Percentiles rank a stretch among this genome's conserved stretches.
phyloP scores from a whole-genome alignment of 2,113 vertebrate species.

The Brienomyrus longianalis region DNA sequence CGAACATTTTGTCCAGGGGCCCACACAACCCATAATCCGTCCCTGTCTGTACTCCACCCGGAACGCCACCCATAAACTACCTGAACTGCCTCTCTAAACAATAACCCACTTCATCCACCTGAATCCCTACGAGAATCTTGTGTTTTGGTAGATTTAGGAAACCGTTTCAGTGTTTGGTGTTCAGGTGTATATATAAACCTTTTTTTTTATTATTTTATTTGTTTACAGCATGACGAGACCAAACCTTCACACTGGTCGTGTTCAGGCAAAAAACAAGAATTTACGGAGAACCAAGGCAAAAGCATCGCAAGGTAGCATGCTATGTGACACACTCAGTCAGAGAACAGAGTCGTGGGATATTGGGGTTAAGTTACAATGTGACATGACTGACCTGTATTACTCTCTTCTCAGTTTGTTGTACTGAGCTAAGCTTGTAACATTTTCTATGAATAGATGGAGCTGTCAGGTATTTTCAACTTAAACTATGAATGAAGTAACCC shows the following conservation, averaged over 20 bases:
- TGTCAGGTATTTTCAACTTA: neutral
- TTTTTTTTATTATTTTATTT: neutral
- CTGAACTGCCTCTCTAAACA: neutral
- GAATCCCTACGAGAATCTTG: neutral
- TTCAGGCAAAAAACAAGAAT: neutral
- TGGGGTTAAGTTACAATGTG: neutral
- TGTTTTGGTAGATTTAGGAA: neutral
- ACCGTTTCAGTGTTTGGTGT: neutral
- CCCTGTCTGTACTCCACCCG: neutral
- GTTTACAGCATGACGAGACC: neutral
- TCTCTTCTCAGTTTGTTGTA: neutral
- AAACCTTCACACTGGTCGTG: neutral
- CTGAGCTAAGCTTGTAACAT: neutral
- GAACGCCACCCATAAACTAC: neutral
- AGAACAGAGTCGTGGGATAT: neutral
- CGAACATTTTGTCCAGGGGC: too few relatives aligned
- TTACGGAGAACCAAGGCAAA: neutral
- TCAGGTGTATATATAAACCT: neutral
- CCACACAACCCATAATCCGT: too few relatives aligned
- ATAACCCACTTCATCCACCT: neutral
- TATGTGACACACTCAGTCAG: neutral
- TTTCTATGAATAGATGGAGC: neutral
- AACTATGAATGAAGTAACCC: neutral
- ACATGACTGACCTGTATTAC: neutral
- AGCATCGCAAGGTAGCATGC: neutral